Evolutionary conservation across 2,888 invertebrate species (phyloP), one percentile per base, ranked within the genome.

Genomic region (Mamestra brassicae): DNA sequence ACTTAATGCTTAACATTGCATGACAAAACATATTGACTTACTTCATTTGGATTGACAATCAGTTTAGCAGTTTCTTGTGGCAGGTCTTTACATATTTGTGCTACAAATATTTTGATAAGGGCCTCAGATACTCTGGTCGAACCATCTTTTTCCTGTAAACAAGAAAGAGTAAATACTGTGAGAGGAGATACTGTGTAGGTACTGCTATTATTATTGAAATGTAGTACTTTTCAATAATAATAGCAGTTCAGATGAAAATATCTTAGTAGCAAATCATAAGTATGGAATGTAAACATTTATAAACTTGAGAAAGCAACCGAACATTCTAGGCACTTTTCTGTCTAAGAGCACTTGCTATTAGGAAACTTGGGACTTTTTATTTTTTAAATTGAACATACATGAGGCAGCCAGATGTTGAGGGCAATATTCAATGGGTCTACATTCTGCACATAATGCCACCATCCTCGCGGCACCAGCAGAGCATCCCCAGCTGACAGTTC

Each of bases 371-470:
- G 1, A 13, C 4, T 47, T 36, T 17, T 15, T 38, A 38, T 38
- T 38, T 47, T 34, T 54, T 55, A 4, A 42, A n/a, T 63, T 17
- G 34, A 71, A 92, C 94, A 92, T 95, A 98, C 98, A 94, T 98
- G 93, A 63, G 98, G 98, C 82, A 99, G 92, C 98, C 98, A 98
- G 57, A 96, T 95, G 89, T 98, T 98, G 8, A 98, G 94, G 71
- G 97, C 96, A 52, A 98, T 97, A 65, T 97, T 97, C 55, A 96
- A 92, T 5, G 97, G 95, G 96, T 98, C 98, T 52, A 97, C 93
- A 91, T 99, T 99, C 93, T 99, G 98, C 0, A 99, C 99, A 95
- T 98, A 99, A 95, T 99, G 99, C 99, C 99, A 99, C 99, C 99
- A 99, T 78, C 98, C 98, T 78, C 97, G 97, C 0, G 99, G 99